Evolutionary conservation across 2,888 invertebrate genomes (phyloP), one percentile per base, ranked within the genome.

Genomic region (Autographa gamma): DNA sequence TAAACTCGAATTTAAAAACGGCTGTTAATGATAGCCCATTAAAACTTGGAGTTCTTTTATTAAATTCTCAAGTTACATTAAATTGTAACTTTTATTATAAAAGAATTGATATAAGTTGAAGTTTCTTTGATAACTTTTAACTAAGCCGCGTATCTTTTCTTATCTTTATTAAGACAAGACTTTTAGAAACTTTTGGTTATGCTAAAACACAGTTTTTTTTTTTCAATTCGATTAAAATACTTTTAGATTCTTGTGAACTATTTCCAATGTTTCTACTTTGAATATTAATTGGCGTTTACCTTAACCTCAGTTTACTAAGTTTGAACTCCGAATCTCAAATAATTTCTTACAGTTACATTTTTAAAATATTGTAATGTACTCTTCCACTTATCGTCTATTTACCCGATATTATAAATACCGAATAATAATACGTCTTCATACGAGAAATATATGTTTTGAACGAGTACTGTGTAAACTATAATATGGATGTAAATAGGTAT

Each of bases 51-150:
- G 14, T 63, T 38, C 7, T 19, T 25, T 0, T 60, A 58, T 25
- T 14, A 63, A 41, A 58, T 60, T 74, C 38, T 60, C 62, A 18
- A 56, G 54, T 56, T 19, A 31, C 16, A 54, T 60, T 38, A 81
- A 69, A 60, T 68, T 59, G 43, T 70, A 43, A 81, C 52, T 69
- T 71, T 68, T 18, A n/a, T 48, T 63, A 52, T 59, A 25, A 71
- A 79, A 69, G 54, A 79, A 82, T 34, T 68, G 63, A 48, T 67
- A 38, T 31, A 67, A 71, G 52, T 77, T 69, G 52, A 70, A 78
- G 58, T 76, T 59, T n/a, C 67, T 66, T 77, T 65, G 19, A 38
- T 41, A 81, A 78, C 61, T 81, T 73, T 77, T 71, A 69, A 81
- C 56, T 71, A 61, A 80, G 65, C 64, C 18, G 2, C 60, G 34